A percentile compares a stretch with the other conserved stretches of the same genome.
Evolutionary conservation across 1,140 invertebrate species (phyloP).

Genomic region (Drosophila truncata): DNA sequence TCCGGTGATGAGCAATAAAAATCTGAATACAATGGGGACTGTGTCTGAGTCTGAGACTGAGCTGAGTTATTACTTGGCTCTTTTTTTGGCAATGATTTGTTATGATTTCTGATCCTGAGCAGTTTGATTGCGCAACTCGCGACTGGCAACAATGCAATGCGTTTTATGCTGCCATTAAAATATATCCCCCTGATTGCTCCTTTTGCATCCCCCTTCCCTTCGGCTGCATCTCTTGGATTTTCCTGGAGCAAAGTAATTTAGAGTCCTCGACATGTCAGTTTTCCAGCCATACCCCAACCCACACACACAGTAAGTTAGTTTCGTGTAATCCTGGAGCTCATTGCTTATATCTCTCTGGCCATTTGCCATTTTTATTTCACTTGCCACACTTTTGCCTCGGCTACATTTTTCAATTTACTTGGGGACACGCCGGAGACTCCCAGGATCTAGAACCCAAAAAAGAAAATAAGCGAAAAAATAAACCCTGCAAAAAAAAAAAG

Average conservation of each 20-base stretch:
- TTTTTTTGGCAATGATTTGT: slow-evolving; percentile 69
- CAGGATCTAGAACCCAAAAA: slow-evolving; percentile 18
- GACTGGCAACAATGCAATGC: slow-evolving; percentile 72
- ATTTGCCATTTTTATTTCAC: slow-evolving; percentile 78
- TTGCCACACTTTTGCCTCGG: slow-evolving; percentile 63
- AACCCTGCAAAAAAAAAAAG: background rate
- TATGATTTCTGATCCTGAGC: slow-evolving; percentile 42
- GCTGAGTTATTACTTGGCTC: slow-evolving; percentile 70
- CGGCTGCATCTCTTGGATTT: slow-evolving; percentile 35
- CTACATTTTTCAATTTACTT: slow-evolving; percentile 80
- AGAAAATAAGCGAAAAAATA: background rate
- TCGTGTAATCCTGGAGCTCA: slow-evolving; percentile 51
- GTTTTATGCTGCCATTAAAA: slow-evolving; percentile 73
- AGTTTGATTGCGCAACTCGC: slow-evolving; percentile 40
- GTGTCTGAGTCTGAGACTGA: slow-evolving; percentile 5
- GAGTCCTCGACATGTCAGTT: slow-evolving; percentile 31
- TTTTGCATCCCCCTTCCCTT: background rate
- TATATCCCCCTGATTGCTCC: slow-evolving; percentile 12
- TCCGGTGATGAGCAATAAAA: slow-evolving; percentile 77
- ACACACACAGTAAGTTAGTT: slow-evolving; percentile 35
- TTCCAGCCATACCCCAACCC: background rate
- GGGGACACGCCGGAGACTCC: slow-evolving; percentile 36
- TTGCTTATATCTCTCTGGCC: slow-evolving; percentile 60
- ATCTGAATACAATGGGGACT: slow-evolving; percentile 67
- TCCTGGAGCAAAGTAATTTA: slow-evolving; percentile 43